Evolutionary conservation across 2,113 vertebrate genomes (phyloP).

Genomic region (Ivindomyrus marchei): DNA sequence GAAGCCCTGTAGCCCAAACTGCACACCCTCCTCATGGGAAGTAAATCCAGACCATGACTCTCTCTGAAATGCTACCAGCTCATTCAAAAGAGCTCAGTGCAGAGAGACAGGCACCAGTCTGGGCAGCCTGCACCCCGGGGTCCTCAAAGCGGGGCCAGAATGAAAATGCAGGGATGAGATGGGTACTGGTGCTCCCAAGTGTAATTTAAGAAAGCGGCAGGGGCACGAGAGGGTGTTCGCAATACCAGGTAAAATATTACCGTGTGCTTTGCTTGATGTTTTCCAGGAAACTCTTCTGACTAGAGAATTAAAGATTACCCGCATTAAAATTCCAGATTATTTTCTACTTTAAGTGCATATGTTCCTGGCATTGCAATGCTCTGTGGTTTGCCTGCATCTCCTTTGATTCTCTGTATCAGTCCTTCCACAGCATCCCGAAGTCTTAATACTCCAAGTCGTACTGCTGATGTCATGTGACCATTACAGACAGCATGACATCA

Average conservation of each 20-base stretch:
- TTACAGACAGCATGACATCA: neutral
- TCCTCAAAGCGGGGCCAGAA: neutral
- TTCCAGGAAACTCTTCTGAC: neutral
- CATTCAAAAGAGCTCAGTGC: neutral
- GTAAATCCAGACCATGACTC: neutral
- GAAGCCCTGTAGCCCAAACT: neutral
- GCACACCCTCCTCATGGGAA: neutral
- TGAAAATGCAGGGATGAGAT: neutral
- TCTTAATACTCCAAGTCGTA: neutral
- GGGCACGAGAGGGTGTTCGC: neutral
- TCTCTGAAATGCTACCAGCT: neutral
- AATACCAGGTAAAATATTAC: neutral
- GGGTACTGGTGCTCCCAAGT: neutral
- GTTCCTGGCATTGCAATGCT: neutral
- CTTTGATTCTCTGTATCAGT: neutral
- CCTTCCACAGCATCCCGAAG: neutral
- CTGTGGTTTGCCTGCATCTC: neutral
- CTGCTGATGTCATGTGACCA: neutral
- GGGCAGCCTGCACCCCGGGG: neutral
- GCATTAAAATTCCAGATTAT: neutral
- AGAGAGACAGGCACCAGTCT: neutral
- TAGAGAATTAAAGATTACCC: neutral
- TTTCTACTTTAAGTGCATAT: neutral
- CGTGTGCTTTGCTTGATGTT: neutral
- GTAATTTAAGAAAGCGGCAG: neutral